Conservation (phyloP, 2,113 vertebrate species). For the Procapra przewalskii region DNA sequence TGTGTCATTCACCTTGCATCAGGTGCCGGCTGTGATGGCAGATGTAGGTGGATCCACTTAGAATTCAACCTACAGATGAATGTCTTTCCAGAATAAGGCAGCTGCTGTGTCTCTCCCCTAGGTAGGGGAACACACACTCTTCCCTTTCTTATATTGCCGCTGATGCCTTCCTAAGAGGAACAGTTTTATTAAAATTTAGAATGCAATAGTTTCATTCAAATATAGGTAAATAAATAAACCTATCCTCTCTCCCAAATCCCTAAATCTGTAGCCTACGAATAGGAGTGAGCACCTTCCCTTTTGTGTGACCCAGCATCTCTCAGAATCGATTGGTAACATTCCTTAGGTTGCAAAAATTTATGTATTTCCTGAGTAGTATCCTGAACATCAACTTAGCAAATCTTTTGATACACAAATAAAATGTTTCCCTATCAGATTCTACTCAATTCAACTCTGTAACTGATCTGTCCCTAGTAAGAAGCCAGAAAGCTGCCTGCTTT, state of each 20-base stretch:
- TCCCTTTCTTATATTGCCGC: neutral
- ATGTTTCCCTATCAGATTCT: neutral
- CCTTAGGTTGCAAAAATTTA: neutral
- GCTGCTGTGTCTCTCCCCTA: neutral
- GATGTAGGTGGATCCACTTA: constrained; percentile 25
- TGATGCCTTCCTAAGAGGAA: neutral
- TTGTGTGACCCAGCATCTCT: neutral
- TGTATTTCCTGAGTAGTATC: neutral
- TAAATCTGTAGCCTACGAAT: neutral
- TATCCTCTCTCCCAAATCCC: neutral
- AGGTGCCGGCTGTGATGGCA: constrained; percentile 48
- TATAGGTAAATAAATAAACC: neutral
- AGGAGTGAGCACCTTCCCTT: neutral
- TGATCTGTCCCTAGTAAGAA: neutral
- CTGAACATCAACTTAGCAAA: neutral
- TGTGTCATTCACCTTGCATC: constrained; percentile 43
- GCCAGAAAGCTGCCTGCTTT: neutral
- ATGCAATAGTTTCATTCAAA: neutral
- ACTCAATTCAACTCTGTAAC: neutral
- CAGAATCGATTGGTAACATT: neutral
- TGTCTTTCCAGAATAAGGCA: constrained; percentile 5
- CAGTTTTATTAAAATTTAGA: neutral
- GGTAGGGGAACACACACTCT: neutral
- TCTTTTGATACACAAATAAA: neutral
- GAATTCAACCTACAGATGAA: constrained; percentile 23